Percentiles rank a stretch among this genome's conserved stretches.
Conservation (phyloP, 1,140 invertebrate genomes). For the Dendroctonus ponderosae region DNA sequence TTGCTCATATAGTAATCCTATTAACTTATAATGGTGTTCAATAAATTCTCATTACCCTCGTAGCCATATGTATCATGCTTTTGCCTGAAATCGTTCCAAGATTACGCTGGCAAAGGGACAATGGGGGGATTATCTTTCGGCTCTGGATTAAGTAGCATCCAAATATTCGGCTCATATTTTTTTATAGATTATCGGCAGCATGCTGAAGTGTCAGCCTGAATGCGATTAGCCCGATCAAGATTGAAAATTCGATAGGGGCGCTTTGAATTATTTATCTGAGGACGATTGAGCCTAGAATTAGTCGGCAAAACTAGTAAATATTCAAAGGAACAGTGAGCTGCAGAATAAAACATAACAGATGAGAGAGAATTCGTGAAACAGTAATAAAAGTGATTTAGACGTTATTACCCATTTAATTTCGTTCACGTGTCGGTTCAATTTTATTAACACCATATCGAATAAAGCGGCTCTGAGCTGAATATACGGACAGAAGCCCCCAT, state of each 20-base stretch:
- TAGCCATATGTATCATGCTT: constrained; percentile 4
- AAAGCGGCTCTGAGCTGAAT: too few relatives aligned
- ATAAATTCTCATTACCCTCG: constrained; percentile 21
- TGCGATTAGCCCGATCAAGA: neutral
- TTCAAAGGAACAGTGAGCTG: too few relatives aligned
- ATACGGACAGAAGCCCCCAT: too few relatives aligned
- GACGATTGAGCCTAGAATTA: neutral
- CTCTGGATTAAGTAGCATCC: constrained; percentile 8
- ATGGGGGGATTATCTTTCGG: constrained; percentile 10
- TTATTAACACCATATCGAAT: too few relatives aligned
- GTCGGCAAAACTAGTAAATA: neutral
- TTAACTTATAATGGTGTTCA: constrained; percentile 18
- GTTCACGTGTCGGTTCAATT: too few relatives aligned
- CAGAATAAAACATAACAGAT: too few relatives aligned
- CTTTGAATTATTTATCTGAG: neutral
- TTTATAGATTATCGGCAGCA: constrained; percentile 2
- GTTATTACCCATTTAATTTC: too few relatives aligned
- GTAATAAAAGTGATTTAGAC: neutral
- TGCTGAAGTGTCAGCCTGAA: neutral
- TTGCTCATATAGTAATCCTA: constrained; percentile 22
- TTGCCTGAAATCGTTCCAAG: constrained; percentile 7
- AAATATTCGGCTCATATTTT: constrained; percentile 9
- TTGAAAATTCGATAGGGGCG: neutral
- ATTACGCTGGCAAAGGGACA: constrained; percentile 8
- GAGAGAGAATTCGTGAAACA: too few relatives aligned